Percentiles rank a stretch among this genome's conserved stretches.
Evolutionary conservation across 1,140 invertebrate genomes (phyloP).

Genomic region (Hetaerina americana): DNA sequence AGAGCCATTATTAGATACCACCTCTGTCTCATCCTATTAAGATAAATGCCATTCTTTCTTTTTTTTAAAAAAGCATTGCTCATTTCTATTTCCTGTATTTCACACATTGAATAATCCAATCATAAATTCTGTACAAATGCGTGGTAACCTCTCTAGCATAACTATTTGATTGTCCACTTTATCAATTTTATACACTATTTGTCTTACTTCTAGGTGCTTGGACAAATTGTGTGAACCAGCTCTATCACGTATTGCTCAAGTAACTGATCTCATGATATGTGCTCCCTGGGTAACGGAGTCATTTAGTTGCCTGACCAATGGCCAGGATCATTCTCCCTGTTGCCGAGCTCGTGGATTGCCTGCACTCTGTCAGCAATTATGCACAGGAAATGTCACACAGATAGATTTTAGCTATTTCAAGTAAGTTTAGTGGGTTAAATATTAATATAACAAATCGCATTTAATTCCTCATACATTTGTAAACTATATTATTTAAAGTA

Average conservation of each 20-base stretch:
- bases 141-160: too few relatives aligned
- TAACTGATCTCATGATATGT: slow-evolving; percentile 70
- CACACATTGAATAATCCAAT: too few relatives aligned
- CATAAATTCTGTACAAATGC: too few relatives aligned
- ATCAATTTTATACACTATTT: slow-evolving; percentile 4
- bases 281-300: slow-evolving; percentile 67
- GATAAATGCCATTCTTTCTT: too few relatives aligned
- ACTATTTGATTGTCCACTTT: too few relatives aligned
- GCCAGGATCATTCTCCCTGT: slow-evolving; percentile 67
- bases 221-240: slow-evolving; percentile 65
- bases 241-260: slow-evolving; percentile 40
- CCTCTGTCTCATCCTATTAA: too few relatives aligned
- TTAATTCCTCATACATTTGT: too few relatives aligned
- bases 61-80: too few relatives aligned
- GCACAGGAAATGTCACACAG: slow-evolving; percentile 36
- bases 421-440: slow-evolving; percentile 40
- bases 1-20: too few relatives aligned
- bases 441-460: too few relatives aligned
- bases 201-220: slow-evolving; percentile 43
- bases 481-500: too few relatives aligned
- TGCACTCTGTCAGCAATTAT: slow-evolving; percentile 54
- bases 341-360: slow-evolving; percentile 60
- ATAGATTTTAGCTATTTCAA: slow-evolving; percentile 42
- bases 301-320: slow-evolving; percentile 64
- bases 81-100: too few relatives aligned